Base-by-base conservation (phyloP, 2,888 invertebrate genomes). In the Ischnus inquisitorius region DNA sequence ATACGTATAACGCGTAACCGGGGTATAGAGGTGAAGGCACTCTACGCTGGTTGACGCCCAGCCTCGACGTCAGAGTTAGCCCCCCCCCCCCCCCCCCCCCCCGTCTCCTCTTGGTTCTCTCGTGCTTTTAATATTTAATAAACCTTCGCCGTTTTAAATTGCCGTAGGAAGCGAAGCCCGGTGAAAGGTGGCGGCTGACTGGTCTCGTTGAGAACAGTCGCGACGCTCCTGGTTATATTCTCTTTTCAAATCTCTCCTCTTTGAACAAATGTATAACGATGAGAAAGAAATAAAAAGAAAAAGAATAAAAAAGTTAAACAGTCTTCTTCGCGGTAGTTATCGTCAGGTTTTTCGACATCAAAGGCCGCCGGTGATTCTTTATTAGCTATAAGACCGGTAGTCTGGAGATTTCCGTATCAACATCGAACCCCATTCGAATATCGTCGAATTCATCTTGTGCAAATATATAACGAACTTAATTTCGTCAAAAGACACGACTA, bases 101-200 rank as follows among this genome's bases (percentile, higher is more conserved):
- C 34, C 1, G 34, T 34, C 8, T 34, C 34, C 34, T 8, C 34
- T 34, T 34, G 22, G 60, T 48, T 74, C 84, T 77, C 82, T 82
- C 68, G 82, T 82, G 80, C 85, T 84, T 84, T 86, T 85, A 84
- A 86, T 86, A 86, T 86, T 86, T 85, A 86, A 86, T 86, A 86
- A 86, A 82, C 84, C 82, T 80, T 39, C 80, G 85, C 67, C 80
- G 77, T 85, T 86, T 86, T 84, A 85, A 86, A 86, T 85, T 86
- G 77, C 85, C 75, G 48, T 64, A 54, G 75, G 51, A 83, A 69
- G 75, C 64, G 82, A 67, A 64, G 60, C 46, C 19, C 51, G 22
- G 28, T 39, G 57, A 64, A 75, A 46, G 75, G 22, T 39, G 16
- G 48, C 65, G 28, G 65, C 43, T 28, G 62, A 68, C 74, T 79